Base-by-base conservation (phyloP, 2,888 invertebrate species). In the Andrena hattorfiana region DNA sequence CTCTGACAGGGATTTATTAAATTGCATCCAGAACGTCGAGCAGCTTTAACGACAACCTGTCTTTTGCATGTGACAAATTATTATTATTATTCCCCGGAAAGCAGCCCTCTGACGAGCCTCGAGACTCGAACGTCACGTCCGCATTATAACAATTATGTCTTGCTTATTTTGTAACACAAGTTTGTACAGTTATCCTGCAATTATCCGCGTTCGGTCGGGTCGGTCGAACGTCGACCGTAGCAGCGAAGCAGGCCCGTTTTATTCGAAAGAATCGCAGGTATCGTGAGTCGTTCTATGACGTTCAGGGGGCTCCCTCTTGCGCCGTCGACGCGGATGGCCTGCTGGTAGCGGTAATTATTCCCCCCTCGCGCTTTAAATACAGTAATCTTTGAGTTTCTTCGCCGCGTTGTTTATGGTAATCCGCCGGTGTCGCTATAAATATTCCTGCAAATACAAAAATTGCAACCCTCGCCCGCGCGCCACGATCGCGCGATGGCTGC, bases 391-490 rank as follows among this genome's bases (percentile, higher is more conserved):
- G 91, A 89, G 90, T 91, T 92, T 90, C 91, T 90, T 90, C 88
- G 86, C 84, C 87, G 84, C 84, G 91, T 92, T 93, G 93, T 93
- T 93, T 92, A 93, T 93, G 93, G 92, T 93, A 93, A 93, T 93
- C 91, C 90, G 51, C 83, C 83, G 89, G 84, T 85, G 84, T 84
- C 85, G 91, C 91, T 90, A 93, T 93, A 93, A 93, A 93, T 93
- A 93, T 91, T 92, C 91, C 82, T 63, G 89, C 92, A 92, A 93
- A 92, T 92, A 91, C 91, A 92, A 92, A 93, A 93, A 93, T 93
- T 93, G 91, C 92, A 91, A 89, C 89, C 91, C 89, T 90, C 84
- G 76, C 60, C 76, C 76, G 71, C 62, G 71, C 62, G 70, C 66
- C 81, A 63, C 66, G 78, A 77, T 78, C 83, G 83, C 83, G 83